Percentiles rank a stretch among this genome's conserved stretches.
Evolutionary conservation across 2,113 vertebrate species (phyloP).

Genomic region (Zosterops lateralis): DNA sequence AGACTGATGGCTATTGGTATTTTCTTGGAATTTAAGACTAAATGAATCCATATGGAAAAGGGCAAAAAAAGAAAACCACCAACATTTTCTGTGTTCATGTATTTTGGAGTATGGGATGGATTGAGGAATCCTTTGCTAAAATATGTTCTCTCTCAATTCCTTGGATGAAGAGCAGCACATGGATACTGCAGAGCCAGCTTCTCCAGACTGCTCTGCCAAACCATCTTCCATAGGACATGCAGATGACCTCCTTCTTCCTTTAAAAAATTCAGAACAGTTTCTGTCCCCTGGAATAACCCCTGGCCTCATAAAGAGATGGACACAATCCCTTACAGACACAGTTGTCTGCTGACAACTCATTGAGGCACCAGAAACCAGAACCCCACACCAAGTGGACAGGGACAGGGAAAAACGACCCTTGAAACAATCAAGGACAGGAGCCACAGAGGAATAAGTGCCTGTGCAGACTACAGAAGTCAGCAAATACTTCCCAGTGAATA

Average conservation of each 20-base stretch:
- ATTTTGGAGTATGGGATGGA: not conserved
- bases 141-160: not conserved
- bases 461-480: not conserved
- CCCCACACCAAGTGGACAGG: not conserved
- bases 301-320: not conserved
- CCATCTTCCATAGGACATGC: not conserved
- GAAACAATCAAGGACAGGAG: not conserved
- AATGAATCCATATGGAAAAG: not conserved
- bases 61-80: not conserved
- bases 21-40: not conserved
- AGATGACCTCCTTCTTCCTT: not conserved
- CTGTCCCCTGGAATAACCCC: not conserved
- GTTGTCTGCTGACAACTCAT: not conserved
- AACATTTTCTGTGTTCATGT: not conserved
- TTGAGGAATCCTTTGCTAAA: not conserved
- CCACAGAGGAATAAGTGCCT: not conserved
- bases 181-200: not conserved
- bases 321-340: not conserved
- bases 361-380: not conserved
- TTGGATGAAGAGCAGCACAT: not conserved
- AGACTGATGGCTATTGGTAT: not conserved
- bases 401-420: not conserved
- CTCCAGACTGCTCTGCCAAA: not conserved
- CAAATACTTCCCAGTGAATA: not conserved
- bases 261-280: not conserved